Evolutionary conservation across 2,113 vertebrate species (phyloP), one percentile per base, ranked within the genome.

Genomic region (Danionella cerebrum): DNA sequence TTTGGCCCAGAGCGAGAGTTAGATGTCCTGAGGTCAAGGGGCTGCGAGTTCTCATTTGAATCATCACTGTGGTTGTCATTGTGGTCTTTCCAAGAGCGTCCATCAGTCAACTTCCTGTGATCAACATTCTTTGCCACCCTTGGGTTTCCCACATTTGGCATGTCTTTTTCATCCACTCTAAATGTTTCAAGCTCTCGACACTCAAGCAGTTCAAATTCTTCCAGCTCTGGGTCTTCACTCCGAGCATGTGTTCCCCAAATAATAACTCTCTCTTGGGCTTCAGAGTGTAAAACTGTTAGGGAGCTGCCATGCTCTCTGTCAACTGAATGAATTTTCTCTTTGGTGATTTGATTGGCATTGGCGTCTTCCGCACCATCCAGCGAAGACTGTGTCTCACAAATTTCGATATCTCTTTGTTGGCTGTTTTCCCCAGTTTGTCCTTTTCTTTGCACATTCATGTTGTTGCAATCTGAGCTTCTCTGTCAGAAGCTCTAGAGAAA

Each of bases 241-340:
- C 53, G 78, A 67, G 85, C 81, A 62, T 86, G 86, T 6, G 84
- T 83, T 21, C 78, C 84, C 87, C 88, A 90, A 74, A 88, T 80
- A 22, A 86, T 80, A 13, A 88, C 44, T 69, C 87, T 87, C 45
- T 88, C 76, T 6, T 87, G 82, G 10, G 83, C 72, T 14, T 84
- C 83, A 4, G 66, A 82, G 51, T 87, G 86, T 24, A 78, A 83
- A 10, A 87, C 77, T 39, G 86, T 86, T 10, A 84, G 70, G 13
- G 78, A 74, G 65, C 71, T 71, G 39, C 69, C n/a, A 70, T 57
- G 16, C 76, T 29, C 41, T 62, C 45, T 67, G 58, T 68, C 51
- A 19, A 52, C 51, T 52, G 52, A 42, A 68, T 74, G 16, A 38
- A 64, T 70, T 36, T 70, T 69, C 24, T 44, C 58, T 22, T 65